These are phyloP conservation scores for Bovichtus diacanthus DNA, from an alignment of 2,797 vertebrate genomes.

Conservation along the genomic window DNA sequence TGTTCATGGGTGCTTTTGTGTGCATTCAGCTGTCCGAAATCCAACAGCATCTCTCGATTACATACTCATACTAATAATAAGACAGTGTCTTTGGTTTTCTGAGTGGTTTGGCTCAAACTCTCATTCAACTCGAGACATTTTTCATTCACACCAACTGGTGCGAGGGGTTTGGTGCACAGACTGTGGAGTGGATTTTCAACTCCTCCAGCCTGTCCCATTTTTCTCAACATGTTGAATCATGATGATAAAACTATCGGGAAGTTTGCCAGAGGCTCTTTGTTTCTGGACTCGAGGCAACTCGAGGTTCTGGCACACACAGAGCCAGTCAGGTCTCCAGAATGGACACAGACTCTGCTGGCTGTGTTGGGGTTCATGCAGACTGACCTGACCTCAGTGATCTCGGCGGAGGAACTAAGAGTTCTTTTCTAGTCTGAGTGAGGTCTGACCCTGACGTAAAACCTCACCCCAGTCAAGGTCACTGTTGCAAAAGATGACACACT, in stretches of 20 bases:
- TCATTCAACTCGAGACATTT: constrained; percentile 38
- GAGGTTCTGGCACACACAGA: not conserved
- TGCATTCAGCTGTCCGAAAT: constrained; percentile 9
- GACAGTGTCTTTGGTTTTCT: constrained; percentile 1
- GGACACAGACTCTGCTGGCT: not conserved
- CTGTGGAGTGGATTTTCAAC: constrained; percentile 45
- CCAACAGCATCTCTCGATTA: not conserved
- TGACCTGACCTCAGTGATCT: constrained; percentile 10
- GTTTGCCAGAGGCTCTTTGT: constrained; percentile 34
- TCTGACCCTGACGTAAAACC: not conserved
- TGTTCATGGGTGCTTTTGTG: not conserved
- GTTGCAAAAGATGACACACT: not conserved
- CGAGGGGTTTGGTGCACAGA: constrained; percentile 38
- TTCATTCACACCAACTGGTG: constrained; percentile 48
- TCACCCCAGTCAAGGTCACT: constrained; percentile 1
- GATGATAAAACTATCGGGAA: constrained; percentile 45
- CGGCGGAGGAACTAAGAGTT: not conserved
- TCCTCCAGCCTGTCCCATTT: constrained; percentile 34
- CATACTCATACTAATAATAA: too few relatives aligned
- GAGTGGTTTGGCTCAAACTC: constrained; percentile 15
- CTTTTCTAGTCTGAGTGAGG: not conserved
- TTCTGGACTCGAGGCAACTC: constrained; percentile 24
- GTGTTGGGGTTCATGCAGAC: constrained; percentile 2
- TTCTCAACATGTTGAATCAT: constrained; percentile 36
- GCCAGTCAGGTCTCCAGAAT: not conserved